Evolutionary conservation across 2,797 vertebrate species (phyloP).

Genomic region (Ctenochaetus hawaiiensis): DNA sequence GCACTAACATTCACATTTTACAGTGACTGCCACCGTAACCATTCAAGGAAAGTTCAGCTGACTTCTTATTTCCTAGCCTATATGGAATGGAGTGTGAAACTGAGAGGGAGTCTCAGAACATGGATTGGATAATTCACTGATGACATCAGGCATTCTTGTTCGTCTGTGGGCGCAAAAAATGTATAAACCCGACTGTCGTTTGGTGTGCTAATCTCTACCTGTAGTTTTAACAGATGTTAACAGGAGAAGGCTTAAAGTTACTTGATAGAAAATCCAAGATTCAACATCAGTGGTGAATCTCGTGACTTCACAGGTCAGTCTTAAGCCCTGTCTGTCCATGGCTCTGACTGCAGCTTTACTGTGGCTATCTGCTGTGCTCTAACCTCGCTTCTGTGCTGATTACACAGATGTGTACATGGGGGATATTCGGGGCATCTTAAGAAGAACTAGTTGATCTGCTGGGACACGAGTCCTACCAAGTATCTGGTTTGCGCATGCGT

Average conservation of each 20-base stretch:
- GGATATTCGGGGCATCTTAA: conserved; percentile 82
- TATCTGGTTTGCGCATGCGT: conserved; percentile 21
- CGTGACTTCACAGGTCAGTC: conserved; percentile 9
- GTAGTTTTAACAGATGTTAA: conserved; percentile 11
- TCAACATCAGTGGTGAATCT: conserved; percentile 21
- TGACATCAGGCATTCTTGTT: neutral
- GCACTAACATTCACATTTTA: conserved; percentile 15
- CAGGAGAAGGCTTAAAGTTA: conserved; percentile 34
- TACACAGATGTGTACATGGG: conserved; percentile 73
- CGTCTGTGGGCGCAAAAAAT: neutral
- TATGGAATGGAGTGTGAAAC: neutral
- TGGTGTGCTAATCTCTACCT: neutral
- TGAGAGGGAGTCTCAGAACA: neutral
- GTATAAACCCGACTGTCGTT: neutral
- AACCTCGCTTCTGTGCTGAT: conserved; percentile 58
- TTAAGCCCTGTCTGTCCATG: neutral
- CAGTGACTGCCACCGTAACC: neutral
- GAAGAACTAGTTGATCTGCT: conserved; percentile 61
- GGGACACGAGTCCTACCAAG: conserved; percentile 44
- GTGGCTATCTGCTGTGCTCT: conserved; percentile 35
- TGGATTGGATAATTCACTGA: neutral
- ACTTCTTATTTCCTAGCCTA: neutral
- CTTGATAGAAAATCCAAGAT: conserved; percentile 39
- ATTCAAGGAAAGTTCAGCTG: conserved; percentile 6
- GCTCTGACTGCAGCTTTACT: conserved; percentile 43